Percentiles rank a stretch among this genome's conserved stretches.
These are phyloP conservation scores for Embidobia sp. DNA, from an alignment of 2,888 invertebrate species.

Conservation along the genomic window DNA sequence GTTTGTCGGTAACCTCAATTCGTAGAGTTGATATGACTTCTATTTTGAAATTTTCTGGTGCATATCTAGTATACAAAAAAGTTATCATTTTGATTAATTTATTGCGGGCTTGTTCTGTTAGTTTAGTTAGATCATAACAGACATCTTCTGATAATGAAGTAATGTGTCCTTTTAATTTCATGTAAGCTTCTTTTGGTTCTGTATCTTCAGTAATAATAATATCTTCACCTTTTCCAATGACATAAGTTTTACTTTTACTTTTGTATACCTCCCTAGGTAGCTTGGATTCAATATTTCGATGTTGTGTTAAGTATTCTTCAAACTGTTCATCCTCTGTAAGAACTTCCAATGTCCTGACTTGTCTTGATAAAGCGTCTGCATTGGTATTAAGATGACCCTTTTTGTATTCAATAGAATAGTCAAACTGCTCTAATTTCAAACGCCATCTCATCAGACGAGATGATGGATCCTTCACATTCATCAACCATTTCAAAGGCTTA, in stretches of 20 bases:
- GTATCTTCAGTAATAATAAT: not conserved
- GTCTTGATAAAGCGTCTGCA: slow-evolving; percentile 14
- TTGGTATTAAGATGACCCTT: slow-evolving; percentile 2
- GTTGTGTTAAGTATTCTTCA: not conserved
- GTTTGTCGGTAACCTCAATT: no score
- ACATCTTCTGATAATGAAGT: not conserved
- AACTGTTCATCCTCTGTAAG: slow-evolving; percentile 6
- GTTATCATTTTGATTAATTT: not conserved
- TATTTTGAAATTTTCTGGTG: no score
- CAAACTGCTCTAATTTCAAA: slow-evolving; percentile 1
- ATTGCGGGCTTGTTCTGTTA: not conserved
- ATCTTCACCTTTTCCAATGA: not conserved
- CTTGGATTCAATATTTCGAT: not conserved
- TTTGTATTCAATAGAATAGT: slow-evolving; percentile 6
- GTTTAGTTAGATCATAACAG: not conserved
- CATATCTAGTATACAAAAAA: no score
- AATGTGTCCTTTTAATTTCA: slow-evolving; percentile 1
- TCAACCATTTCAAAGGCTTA: slow-evolving; percentile 12
- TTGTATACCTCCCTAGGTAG: not conserved
- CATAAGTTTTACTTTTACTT: not conserved
- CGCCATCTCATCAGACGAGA: slow-evolving; percentile 12
- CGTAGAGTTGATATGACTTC: no score
- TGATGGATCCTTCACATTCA: slow-evolving; percentile 3
- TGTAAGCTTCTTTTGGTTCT: slow-evolving; percentile 4
- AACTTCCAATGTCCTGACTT: not conserved